Percentiles rank a stretch among this genome's conserved stretches.
These are phyloP conservation scores for Frankliniella intonsa DNA, from an alignment of 2,888 invertebrate species.

Conservation along the genomic window DNA sequence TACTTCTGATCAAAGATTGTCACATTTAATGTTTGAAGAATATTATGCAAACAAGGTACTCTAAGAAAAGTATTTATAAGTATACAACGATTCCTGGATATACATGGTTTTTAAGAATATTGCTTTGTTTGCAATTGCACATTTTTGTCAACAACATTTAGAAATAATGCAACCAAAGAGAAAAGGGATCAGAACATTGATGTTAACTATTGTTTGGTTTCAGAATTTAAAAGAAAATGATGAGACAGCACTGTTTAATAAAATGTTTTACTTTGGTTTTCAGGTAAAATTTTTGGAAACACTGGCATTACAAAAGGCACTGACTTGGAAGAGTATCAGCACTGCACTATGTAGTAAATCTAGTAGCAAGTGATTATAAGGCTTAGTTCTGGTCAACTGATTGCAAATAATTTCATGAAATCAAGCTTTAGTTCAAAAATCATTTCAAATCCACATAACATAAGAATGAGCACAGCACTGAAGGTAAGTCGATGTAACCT, in stretches of 20 bases:
- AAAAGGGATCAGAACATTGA: too few relatives aligned
- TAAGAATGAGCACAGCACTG: not conserved
- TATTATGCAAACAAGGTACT: not conserved
- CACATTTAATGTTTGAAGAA: not conserved
- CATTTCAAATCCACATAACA: not conserved
- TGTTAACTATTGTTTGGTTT: not conserved
- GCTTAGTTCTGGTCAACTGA: not conserved
- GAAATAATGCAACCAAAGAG: too few relatives aligned
- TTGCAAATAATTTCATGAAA: not conserved
- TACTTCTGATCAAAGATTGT: slow-evolving; percentile 1
- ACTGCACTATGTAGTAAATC: too few relatives aligned
- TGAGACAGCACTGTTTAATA: not conserved
- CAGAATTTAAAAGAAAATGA: not conserved
- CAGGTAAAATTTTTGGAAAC: not conserved
- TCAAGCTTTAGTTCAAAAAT: not conserved
- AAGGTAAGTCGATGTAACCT: slow-evolving; percentile 8
- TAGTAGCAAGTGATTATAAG: not conserved
- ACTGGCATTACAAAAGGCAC: not conserved
- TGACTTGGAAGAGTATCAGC: not conserved
- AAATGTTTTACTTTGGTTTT: not conserved
- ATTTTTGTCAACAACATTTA: too few relatives aligned
- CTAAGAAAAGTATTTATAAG: not conserved
- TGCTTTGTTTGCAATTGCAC: not conserved
- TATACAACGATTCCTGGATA: not conserved
- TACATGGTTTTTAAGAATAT: not conserved